These are phyloP conservation scores for Protophormia terraenovae DNA, from an alignment of 2,888 invertebrate genomes.

Conservation along the genomic window DNA sequence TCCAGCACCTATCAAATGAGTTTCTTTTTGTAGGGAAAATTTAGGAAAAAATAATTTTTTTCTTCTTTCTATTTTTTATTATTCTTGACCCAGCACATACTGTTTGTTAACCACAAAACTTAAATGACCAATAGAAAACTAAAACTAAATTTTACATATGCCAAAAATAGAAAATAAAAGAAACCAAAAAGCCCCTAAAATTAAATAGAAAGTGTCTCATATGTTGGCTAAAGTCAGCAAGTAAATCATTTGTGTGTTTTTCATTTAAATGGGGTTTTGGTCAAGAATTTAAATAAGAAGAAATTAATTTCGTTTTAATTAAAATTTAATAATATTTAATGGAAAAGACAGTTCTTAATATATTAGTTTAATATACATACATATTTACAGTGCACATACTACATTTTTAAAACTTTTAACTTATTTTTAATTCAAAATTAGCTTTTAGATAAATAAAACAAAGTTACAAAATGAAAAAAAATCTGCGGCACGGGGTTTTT, in stretches of 20 bases:
- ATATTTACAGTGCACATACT: no score
- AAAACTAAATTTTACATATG: neutral
- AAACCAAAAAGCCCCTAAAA: neutral
- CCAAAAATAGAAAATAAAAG: neutral
- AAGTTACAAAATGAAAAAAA: no score
- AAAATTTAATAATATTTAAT: neutral
- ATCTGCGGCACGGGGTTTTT: no score
- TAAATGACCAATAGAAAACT: neutral
- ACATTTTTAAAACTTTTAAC: no score
- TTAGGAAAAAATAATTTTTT: no score
- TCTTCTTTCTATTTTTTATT: neutral
- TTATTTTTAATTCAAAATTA: no score
- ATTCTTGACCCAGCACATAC: neutral
- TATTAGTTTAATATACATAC: neutral
- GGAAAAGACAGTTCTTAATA: neutral
- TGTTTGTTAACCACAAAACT: neutral
- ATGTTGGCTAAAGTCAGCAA: neutral
- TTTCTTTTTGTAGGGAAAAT: no score
- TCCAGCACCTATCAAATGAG: constrained; percentile 38
- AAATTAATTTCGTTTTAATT: neutral
- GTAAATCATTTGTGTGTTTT: neutral
- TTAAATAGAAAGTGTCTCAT: neutral
- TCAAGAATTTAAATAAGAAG: neutral
- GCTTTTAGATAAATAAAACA: no score
- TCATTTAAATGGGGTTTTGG: neutral